phyloP scores from a whole-genome alignment of 2,888 invertebrate genomes.

The Chaitophorus viminalis region DNA sequence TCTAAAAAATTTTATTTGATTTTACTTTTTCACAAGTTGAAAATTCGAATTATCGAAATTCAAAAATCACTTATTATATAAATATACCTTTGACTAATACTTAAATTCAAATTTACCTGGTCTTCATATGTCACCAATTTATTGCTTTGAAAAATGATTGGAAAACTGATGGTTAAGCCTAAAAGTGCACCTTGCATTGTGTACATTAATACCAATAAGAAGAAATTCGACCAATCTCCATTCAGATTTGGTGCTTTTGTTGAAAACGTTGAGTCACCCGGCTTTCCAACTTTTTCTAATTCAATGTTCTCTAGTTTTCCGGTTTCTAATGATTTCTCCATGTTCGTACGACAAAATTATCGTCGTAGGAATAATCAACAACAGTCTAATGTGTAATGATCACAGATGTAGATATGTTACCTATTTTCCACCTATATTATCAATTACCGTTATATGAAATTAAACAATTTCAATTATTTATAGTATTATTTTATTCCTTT shows the following conservation, averaged over 20 bases:
- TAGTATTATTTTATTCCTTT: too few relatives aligned
- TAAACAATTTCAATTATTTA: too few relatives aligned
- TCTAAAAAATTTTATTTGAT: too few relatives aligned
- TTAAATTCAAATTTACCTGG: constrained; percentile 73
- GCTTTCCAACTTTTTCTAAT: background rate
- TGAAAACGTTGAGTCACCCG: background rate
- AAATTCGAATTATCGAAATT: too few relatives aligned
- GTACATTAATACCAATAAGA: constrained; percentile 90
- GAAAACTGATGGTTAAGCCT: constrained; percentile 92
- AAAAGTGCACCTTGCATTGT: constrained; percentile 94
- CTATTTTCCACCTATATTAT: too few relatives aligned
- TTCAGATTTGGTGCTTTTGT: background rate
- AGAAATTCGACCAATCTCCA: constrained; percentile 85
- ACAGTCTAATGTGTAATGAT: too few relatives aligned
- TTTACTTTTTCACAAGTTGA: too few relatives aligned
- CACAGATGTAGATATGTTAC: too few relatives aligned
- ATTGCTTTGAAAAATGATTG: constrained; percentile 89
- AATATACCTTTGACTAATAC: too few relatives aligned
- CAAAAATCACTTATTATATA: too few relatives aligned
- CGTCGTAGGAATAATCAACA: too few relatives aligned
- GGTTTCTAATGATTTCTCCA: background rate
- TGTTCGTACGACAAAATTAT: background rate
- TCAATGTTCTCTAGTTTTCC: background rate
- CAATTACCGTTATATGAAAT: too few relatives aligned
- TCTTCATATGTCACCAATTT: constrained; percentile 92